Evolutionary conservation across 2,797 vertebrate species (phyloP).

Genomic region (Cossypha polioptera): DNA sequence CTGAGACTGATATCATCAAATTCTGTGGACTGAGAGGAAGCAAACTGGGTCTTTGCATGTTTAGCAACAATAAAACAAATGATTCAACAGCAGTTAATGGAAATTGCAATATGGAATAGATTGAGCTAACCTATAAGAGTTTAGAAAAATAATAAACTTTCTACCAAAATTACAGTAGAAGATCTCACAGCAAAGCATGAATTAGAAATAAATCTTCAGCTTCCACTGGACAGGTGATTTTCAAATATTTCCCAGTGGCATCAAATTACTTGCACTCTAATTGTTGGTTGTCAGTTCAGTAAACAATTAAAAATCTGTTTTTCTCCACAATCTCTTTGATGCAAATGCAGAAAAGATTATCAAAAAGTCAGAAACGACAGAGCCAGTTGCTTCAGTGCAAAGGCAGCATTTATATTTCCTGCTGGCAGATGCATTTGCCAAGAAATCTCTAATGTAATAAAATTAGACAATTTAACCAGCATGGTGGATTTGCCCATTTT

Average conservation of each 20-base stretch:
- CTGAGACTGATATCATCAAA: neutral
- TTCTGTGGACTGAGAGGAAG: neutral
- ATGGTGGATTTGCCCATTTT: constrained; percentile 77
- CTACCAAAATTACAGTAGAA: neutral
- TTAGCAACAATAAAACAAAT: constrained; percentile 10
- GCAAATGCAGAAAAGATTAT: constrained; percentile 61
- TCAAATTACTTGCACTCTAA: constrained; percentile 39
- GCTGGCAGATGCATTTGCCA: constrained; percentile 78
- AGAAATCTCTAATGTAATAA: constrained; percentile 80
- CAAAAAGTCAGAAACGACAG: constrained; percentile 65
- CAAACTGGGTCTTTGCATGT: neutral
- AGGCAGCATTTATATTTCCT: constrained; percentile 76
- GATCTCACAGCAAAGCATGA: neutral
- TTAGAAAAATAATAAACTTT: neutral
- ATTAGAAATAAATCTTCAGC: neutral
- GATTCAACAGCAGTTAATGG: neutral
- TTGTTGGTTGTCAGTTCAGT: constrained; percentile 56
- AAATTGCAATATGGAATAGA: neutral
- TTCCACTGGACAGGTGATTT: constrained; percentile 49
- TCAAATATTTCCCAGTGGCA: neutral
- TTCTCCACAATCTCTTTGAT: constrained; percentile 57
- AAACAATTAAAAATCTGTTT: constrained; percentile 70
- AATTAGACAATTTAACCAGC: constrained; percentile 82
- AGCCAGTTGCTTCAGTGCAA: constrained; percentile 64
- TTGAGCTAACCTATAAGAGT: neutral